Evolutionary conservation across 2,888 invertebrate species (phyloP), one percentile per base, ranked within the genome.

Genomic region (Lepidochrysops patricia): DNA sequence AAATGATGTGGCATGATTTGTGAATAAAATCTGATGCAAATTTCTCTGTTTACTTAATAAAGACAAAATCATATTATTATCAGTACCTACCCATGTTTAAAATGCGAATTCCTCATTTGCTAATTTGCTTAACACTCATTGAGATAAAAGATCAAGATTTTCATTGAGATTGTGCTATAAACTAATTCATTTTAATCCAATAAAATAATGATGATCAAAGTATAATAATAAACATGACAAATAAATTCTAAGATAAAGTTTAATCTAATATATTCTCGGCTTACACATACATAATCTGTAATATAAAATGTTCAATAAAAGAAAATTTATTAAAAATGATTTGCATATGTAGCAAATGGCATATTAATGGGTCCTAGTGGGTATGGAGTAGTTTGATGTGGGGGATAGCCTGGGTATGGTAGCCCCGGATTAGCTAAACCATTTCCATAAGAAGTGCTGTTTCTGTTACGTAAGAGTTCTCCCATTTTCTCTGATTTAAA

Each of bases 401-500:
- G 72, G 1, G 81, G 80, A 62, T 80, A 87, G 63, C 77, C 84
- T 0, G 87, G 87, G 58, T 89, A 87, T 5, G 89, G 89, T 60
- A 87, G 66, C 58, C 83, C 86, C n/a, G 84, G 86, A 61, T 80
- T 86, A 4, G 79, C 68, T 37, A 74, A 68, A 15, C 86, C 86
- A 72, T 88, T 88, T 1, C 84, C 84, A 64, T 77, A 85, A 1
- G 77, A 71, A 72, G 71, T 75, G 66, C 82, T 81, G 62, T 66
- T 76, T 2, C 84, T 80, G 43, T 79, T 76, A 67, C 84, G 75
- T 27, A 95, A 84, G 9, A 96, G 79, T 73, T 96, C 96, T 56
- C 92, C 90, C 93, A 99, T 94, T 88, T 98, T 98, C 66, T 99
- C 98, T 0, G 96, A 94, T 87, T 98, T 98, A 9, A 98, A 94